Base-by-base conservation (phyloP, 2,113 vertebrate species). In the Heteronetta atricapilla region DNA sequence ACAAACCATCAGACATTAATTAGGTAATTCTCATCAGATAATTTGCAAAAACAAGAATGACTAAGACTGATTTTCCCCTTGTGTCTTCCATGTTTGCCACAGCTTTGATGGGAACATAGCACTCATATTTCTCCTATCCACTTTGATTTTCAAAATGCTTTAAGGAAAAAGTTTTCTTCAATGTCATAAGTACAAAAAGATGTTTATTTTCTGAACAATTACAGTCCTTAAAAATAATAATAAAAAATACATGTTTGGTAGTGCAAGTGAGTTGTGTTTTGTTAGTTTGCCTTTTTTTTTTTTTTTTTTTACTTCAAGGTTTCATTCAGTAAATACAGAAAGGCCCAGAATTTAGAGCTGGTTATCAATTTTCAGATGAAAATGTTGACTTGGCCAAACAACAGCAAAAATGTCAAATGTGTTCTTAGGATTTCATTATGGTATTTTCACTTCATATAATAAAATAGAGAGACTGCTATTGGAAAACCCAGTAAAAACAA, bases 171-270 rank as follows among this genome's bases (percentile, higher is more conserved):
- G 16, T 2, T 14, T 69, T 48, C 69, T 89, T 74, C 8, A 6
- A 29, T 56, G 18, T 62, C 29, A n/a, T 34, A 52, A 69, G 5
- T 66, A 46, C 10, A 52, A 59, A 3, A 7, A 40, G 20, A 56
- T 31, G 6, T 53, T 79, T 74, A 25, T 60, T 91, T 58, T 69
- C 9, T 42, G 29, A 66, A 31, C 1, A n/a, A 3, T 56, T 34
- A 53, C 1, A 46, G 14, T 59, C 15, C 10, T 67, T 59, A 75
- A 55, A 2, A 82, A 59, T 56, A 34, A 18, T 20, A 79, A 60
- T 23, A n/a, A 29, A 48, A 88, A 67, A 12, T 50, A 55, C 5
- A 1, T 5, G 2, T 12, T 10, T 4, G 4, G 5, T 1, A 6
- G 25, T 50, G 11, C 11, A 6, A 25, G 15, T 34, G 23, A 33